phyloP scores from a whole-genome alignment of 1,140 invertebrate genomes.

The Drosophila nebulosa region DNA sequence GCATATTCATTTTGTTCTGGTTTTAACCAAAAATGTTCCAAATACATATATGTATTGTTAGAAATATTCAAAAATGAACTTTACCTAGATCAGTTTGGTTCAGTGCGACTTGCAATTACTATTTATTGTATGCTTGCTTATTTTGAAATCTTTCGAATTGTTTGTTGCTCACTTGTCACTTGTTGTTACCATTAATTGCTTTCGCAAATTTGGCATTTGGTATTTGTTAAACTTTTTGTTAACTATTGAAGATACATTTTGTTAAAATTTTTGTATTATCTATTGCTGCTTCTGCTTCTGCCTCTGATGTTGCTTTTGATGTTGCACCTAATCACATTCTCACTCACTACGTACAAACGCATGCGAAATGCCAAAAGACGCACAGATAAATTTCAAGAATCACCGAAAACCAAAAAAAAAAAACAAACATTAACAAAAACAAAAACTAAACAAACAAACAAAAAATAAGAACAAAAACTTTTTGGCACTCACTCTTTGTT shows the following conservation, averaged over 20 bases:
- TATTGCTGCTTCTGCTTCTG: conserved; percentile 17
- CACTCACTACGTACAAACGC: conserved; percentile 7
- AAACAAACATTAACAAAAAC: conserved; percentile 30
- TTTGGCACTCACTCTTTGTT: conserved; percentile 26
- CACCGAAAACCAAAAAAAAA: conserved; percentile 2
- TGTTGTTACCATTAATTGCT: conserved; percentile 1
- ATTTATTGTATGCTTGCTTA: not conserved
- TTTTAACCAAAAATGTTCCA: conserved; percentile 1
- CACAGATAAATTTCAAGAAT: not conserved
- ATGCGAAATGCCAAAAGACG: conserved; percentile 12
- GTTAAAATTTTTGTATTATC: not conserved
- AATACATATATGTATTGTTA: conserved; percentile 32
- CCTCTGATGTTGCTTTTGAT: conserved; percentile 14
- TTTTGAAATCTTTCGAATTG: conserved; percentile 14
- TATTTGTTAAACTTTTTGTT: not conserved
- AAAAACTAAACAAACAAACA: conserved; percentile 7
- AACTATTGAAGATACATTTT: not conserved
- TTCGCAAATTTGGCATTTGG: conserved; percentile 5
- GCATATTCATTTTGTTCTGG: not conserved
- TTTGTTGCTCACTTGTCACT: conserved; percentile 19
- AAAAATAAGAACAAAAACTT: not conserved
- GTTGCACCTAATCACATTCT: conserved; percentile 19
- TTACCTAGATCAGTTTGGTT: conserved; percentile 62
- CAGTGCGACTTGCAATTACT: not conserved
- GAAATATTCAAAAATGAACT: conserved; percentile 46